Evolutionary conservation across 2,113 vertebrate species (phyloP).

Genomic region (Xenopus laevis): DNA sequence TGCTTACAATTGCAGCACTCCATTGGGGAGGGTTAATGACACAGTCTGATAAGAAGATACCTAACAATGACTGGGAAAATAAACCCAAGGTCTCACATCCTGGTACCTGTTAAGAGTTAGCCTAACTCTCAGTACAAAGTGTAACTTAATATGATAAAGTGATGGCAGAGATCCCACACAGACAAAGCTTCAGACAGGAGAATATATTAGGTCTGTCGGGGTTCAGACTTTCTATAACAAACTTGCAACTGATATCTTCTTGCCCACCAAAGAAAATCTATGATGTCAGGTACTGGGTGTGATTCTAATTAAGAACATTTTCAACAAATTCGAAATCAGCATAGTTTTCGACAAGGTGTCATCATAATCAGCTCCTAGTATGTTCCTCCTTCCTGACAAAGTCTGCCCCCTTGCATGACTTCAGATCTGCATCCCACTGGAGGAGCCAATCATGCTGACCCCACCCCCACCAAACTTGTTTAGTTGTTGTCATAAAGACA

Average conservation of each 20-base stretch:
- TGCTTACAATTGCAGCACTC: constrained; percentile 11
- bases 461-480: too few relatives aligned
- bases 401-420: too few relatives aligned
- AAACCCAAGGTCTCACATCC: constrained; percentile 4
- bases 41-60: constrained; percentile 29
- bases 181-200: constrained; percentile 7
- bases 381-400: too few relatives aligned
- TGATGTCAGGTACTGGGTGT: constrained; percentile 1
- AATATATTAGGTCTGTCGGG: constrained; percentile 14
- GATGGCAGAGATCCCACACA: constrained; percentile 31
- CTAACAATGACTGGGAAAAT: constrained; percentile 9
- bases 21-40: constrained; percentile 24
- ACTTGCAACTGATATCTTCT: constrained; percentile 20
- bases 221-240: constrained; percentile 20
- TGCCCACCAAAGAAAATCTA: constrained; percentile 38
- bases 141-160: constrained; percentile 27
- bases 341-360: too few relatives aligned
- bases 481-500: too few relatives aligned
- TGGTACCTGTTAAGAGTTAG: constrained; percentile 20
- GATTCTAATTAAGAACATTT: constrained; percentile 25
- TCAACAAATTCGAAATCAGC: background rate
- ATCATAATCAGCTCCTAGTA: too few relatives aligned
- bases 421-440: too few relatives aligned
- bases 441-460: too few relatives aligned
- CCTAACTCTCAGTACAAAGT: constrained; percentile 6